phyloP scores from a whole-genome alignment of 2,888 invertebrate species.

The Oligia strigilis region DNA sequence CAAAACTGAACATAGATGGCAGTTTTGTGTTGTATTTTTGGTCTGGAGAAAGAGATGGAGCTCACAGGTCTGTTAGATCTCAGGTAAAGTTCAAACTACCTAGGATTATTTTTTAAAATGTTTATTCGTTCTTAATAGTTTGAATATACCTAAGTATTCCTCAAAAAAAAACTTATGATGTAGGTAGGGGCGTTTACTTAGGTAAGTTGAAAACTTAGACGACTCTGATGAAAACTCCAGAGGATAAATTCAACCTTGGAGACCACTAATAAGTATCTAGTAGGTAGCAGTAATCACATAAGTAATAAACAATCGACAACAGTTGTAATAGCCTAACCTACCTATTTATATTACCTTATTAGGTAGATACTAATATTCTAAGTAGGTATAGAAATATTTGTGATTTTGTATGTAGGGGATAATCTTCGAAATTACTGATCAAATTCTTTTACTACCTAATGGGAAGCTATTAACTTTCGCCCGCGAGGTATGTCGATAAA shows the following conservation, averaged over 20 bases:
- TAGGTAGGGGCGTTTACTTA: too few species aligned
- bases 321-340: not conserved
- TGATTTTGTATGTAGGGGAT: not conserved
- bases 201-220: not conserved
- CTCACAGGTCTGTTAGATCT: not conserved
- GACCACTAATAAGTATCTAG: not conserved
- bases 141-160: not conserved
- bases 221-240: not conserved
- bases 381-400: not conserved
- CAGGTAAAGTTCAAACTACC: not conserved
- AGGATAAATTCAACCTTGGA: not conserved
- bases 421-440: not conserved
- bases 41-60: conserved; percentile 26
- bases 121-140: not conserved
- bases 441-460: too few species aligned
- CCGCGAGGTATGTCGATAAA: too few species aligned
- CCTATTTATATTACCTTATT: not conserved
- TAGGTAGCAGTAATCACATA: not conserved
- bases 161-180: not conserved
- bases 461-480: too few species aligned
- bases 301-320: not conserved
- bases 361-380: too few species aligned
- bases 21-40: not conserved
- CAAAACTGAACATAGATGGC: conserved; percentile 37
- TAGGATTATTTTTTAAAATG: not conserved